Conservation (phyloP, 2,888 invertebrate genomes). For the Aelia acuminata region DNA sequence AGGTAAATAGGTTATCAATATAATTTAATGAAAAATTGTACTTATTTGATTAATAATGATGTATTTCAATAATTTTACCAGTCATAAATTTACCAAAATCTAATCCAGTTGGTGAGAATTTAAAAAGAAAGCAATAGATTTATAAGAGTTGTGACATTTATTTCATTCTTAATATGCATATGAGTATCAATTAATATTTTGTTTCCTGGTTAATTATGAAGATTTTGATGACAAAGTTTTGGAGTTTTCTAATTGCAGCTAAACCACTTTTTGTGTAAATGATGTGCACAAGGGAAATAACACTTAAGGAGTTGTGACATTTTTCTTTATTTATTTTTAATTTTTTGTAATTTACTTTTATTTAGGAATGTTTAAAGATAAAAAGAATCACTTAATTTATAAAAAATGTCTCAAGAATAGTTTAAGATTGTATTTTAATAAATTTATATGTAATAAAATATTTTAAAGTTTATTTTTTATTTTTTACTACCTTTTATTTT, state of each 20-base stretch:
- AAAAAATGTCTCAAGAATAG: not conserved
- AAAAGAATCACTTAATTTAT: not conserved
- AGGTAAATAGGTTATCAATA: not conserved
- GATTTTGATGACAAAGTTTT: not conserved
- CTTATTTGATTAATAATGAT: not conserved
- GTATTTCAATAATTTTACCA: not conserved
- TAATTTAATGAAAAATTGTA: not conserved
- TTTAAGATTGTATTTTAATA: conserved; percentile 12
- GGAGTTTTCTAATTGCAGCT: not conserved
- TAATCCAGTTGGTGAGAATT: not conserved
- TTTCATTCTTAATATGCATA: not conserved
- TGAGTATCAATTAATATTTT: not conserved
- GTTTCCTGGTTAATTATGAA: not conserved
- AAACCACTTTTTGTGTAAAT: not conserved
- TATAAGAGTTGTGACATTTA: not conserved
- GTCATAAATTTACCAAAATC: not conserved
- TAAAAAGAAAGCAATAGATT: not conserved
- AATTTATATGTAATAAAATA: conserved; percentile 2
- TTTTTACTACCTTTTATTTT: too few relatives aligned
- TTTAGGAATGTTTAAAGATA: not conserved
- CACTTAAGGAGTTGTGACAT: not conserved
- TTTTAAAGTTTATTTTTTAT: not conserved
- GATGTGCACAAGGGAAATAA: not conserved
- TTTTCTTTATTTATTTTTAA: not conserved
- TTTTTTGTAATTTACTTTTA: not conserved